Conservation (phyloP, 1,140 invertebrate species). For the Heliothis subflexa region DNA sequence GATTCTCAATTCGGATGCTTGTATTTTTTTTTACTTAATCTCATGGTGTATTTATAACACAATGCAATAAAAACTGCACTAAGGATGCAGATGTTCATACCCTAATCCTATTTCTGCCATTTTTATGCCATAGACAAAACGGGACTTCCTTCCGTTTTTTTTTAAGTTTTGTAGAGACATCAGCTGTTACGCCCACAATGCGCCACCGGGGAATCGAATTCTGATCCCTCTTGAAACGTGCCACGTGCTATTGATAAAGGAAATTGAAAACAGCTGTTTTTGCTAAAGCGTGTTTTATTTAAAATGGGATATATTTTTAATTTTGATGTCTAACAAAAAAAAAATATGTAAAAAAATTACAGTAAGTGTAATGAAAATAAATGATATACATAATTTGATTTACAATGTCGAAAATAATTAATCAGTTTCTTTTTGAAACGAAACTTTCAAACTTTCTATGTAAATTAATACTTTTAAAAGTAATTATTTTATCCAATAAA, state of each 20-base stretch:
- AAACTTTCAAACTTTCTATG: too few relatives aligned
- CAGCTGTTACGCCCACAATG: conserved; percentile 34
- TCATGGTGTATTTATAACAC: background rate
- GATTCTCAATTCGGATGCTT: too few relatives aligned
- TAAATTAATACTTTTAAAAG: too few relatives aligned
- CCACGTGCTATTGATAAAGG: conserved; percentile 10
- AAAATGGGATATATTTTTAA: background rate
- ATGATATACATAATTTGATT: too few relatives aligned
- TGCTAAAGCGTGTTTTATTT: background rate
- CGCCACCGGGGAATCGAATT: conserved; percentile 18
- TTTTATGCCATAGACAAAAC: conserved; percentile 17
- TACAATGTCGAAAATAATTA: too few relatives aligned
- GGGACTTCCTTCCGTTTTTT: conserved; percentile 35
- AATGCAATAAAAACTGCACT: background rate
- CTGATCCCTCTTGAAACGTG: background rate
- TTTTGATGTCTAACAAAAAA: background rate
- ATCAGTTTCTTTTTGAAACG: too few relatives aligned
- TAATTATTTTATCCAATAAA: too few relatives aligned
- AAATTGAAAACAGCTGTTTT: background rate
- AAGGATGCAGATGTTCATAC: background rate
- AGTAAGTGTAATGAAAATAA: background rate
- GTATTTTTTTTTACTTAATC: too few relatives aligned
- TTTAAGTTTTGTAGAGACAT: background rate
- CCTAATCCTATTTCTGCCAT: conserved; percentile 10
- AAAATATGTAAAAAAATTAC: background rate